phyloP scores from a whole-genome alignment of 2,888 invertebrate genomes.

The Latrodectus elegans region DNA sequence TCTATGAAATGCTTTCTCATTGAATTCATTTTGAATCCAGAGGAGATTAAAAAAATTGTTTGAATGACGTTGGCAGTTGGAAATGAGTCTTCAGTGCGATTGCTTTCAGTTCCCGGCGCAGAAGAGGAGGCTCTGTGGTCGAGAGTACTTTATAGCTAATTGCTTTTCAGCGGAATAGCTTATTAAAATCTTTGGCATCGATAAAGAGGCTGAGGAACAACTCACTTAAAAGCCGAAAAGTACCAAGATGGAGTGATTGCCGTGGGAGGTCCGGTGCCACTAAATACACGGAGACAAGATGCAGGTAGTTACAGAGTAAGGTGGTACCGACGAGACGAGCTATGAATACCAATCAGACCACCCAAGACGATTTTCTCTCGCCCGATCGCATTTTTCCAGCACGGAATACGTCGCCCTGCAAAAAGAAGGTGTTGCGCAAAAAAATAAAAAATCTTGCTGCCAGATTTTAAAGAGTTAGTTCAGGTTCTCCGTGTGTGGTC shows the following conservation, averaged over 20 bases:
- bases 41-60: too few species aligned
- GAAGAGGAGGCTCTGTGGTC: neutral
- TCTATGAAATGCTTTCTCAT: too few species aligned
- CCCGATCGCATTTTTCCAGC: constrained; percentile 41
- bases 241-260: constrained; percentile 62
- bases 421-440: constrained; percentile 54
- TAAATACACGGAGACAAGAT: constrained; percentile 68
- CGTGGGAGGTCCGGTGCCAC: constrained; percentile 64
- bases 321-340: constrained; percentile 60
- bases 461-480: constrained; percentile 11
- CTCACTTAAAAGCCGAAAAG: constrained; percentile 46
- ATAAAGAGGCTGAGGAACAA: constrained; percentile 38
- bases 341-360: constrained; percentile 67
- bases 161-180: constrained; percentile 49
- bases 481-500: constrained; percentile 58
- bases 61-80: too few species aligned
- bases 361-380: constrained; percentile 49
- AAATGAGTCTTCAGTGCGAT: too few species aligned
- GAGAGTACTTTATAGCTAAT: constrained; percentile 26
- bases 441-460: neutral
- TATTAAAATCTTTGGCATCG: constrained; percentile 40
- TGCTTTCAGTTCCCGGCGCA: too few species aligned
- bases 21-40: too few species aligned
- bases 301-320: constrained; percentile 63
- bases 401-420: constrained; percentile 45